These are phyloP conservation scores for Panopea generosa DNA, from an alignment of 2,888 invertebrate genomes.

Conservation along the genomic window DNA sequence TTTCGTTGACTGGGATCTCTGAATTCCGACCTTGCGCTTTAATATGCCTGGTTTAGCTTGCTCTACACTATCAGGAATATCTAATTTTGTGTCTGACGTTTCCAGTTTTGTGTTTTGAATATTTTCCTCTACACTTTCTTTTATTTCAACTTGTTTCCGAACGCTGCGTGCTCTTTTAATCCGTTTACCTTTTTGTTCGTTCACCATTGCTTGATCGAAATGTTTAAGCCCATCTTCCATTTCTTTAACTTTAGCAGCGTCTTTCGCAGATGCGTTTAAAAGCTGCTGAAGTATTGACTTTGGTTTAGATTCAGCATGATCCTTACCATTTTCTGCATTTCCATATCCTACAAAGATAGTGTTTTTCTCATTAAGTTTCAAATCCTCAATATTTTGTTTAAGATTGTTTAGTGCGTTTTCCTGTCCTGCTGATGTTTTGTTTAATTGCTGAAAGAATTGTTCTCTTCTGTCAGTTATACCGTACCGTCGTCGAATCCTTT, in stretches of 20 bases:
- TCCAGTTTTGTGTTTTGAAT: too few species aligned
- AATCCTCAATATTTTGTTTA: background rate
- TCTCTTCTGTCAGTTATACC: background rate
- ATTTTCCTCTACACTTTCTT: too few species aligned
- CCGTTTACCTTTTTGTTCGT: too few species aligned
- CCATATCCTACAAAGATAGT: too few species aligned
- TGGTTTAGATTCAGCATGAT: slow-evolving; percentile 23
- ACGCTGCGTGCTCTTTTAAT: too few species aligned
- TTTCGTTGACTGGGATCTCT: slow-evolving; percentile 13
- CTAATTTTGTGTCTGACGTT: too few species aligned
- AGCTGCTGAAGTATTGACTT: slow-evolving; percentile 46
- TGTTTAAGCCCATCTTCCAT: slow-evolving; percentile 43
- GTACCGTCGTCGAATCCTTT: slow-evolving; percentile 12
- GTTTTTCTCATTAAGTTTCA: background rate
- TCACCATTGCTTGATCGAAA: background rate
- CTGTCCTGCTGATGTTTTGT: background rate
- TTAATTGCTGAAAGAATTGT: background rate
- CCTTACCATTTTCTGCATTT: background rate
- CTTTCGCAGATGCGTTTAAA: slow-evolving; percentile 45
- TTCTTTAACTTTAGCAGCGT: slow-evolving; percentile 28
- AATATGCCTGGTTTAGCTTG: slow-evolving; percentile 46
- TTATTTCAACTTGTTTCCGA: too few species aligned
- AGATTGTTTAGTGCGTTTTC: background rate
- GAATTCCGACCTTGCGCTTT: slow-evolving; percentile 25
- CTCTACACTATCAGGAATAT: background rate